A percentile compares a stretch with the other conserved stretches of the same genome.
These are phyloP conservation scores for Pterostichus niger DNA, from an alignment of 2,888 invertebrate genomes.

Conservation along the genomic window DNA sequence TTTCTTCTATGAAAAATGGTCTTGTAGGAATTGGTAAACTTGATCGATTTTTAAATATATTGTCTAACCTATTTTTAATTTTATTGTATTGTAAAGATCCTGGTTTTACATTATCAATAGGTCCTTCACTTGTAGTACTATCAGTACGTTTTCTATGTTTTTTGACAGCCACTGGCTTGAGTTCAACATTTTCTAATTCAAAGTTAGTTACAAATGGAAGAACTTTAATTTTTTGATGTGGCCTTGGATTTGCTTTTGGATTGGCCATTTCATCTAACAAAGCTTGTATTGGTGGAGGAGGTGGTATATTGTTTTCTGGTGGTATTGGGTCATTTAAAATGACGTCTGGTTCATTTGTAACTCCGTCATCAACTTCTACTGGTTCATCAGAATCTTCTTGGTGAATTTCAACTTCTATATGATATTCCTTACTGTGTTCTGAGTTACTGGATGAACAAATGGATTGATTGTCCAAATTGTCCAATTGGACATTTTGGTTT, in stretches of 20 bases:
- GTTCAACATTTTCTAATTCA: neutral
- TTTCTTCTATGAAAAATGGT: conserved; percentile 34
- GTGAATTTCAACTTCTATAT: conserved; percentile 47
- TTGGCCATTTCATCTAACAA: neutral
- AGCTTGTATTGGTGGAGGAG: conserved; percentile 17
- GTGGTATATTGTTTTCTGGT: conserved; percentile 6
- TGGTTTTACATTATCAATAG: conserved; percentile 68
- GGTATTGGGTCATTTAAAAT: neutral
- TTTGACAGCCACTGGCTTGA: neutral
- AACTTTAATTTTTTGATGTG: neutral
- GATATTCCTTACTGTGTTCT: conserved; percentile 41
- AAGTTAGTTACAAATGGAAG: neutral
- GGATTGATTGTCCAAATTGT: neutral
- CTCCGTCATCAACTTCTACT: neutral
- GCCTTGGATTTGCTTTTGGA: neutral
- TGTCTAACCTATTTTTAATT: conserved; percentile 68
- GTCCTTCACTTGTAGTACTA: conserved; percentile 30
- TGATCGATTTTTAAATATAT: conserved; percentile 62
- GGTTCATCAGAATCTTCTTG: conserved; percentile 21
- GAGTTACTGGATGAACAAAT: conserved; percentile 43
- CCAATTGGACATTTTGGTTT: too few species aligned
- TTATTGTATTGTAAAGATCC: conserved; percentile 68
- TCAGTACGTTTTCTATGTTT: conserved; percentile 3
- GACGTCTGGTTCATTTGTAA: neutral
- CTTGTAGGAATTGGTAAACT: conserved; percentile 10